Base-by-base conservation (phyloP, 2,888 invertebrate species). In the Acleris holmiana region DNA sequence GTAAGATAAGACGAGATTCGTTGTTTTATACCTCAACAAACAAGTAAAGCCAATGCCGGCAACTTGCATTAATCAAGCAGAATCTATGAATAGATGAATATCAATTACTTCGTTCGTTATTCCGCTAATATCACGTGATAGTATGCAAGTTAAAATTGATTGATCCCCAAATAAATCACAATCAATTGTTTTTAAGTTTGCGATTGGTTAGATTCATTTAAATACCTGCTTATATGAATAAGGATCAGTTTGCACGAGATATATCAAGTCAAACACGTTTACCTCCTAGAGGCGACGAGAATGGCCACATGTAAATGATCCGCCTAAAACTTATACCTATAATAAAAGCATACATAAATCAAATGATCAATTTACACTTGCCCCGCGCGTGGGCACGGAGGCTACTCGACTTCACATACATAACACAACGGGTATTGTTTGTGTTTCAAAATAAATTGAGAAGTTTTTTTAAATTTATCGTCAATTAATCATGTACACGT, bases 281-380 rank as follows among this genome's bases (percentile, higher is more conserved):
- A 67, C 68, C 60, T 66, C 68, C 70, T 69, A 71, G 64, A 72
- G 54, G 67, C 59, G 67, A 68, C 67, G 18, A 25, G 25, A 40
- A 58, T 53, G 40, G 48, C 17, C 50, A 62, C 69, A 71, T 67
- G 64, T 59, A 60, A 65, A 65, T 59, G 44, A 55, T 19, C 49
- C n/a, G 63, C 77, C 77, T 76, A 80, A 56, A 59, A 54, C 48
- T 82, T 82, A 80, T 79, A n/a, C n/a, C n/a, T n/a, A 74, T 80
- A 80, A 81, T 83, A 82, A 79, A 76, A 68, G 71, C 69, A 73
- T 74, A 73, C 78, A 82, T 86, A 83, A 81, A 77, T 77, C 78
- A 78, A 74, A 61, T 58, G 76, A 84, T 83, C 81, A 82, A 82
- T 83, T 83, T 83, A 83, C 78, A 76, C 75, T 72, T 35, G 44